Base-by-base conservation (phyloP, 1,140 invertebrate species). In the Anastrepha ludens region DNA sequence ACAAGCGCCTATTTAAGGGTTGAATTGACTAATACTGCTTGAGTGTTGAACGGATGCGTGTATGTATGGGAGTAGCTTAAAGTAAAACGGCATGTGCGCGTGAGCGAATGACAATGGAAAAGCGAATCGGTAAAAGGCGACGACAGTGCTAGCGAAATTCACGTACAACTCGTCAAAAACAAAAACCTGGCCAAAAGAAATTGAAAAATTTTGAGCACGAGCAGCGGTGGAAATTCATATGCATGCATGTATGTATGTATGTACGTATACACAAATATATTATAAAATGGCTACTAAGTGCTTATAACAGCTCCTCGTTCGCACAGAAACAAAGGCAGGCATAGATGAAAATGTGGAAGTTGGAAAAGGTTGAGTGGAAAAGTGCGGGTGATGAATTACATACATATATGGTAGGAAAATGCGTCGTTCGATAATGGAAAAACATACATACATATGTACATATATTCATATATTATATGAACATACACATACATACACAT, bases 11-110 rank as follows among this genome's bases (percentile, higher is more conserved):
- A 11, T 6, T 41, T 81, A 81, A 81, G 74, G 74, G 74, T 81
- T 81, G 74, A 81, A 81, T 29, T 81, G 20, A 81, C 74, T 81
- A 81, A 81, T 81, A 81, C 9, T 81, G 17, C 41, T 55, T 81
- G 44, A 3, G 47, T 55, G n/a, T 81, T 55, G 55, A 20, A n/a
- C 55, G 17, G 50, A 55, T 20, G 20, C 4, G 29, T 67, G 17
- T 67, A 67, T 67, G 29, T 67, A 29, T 67, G 8, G 17, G 64
- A 15, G 67, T 47, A 6, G 67, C 41, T 55, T 55, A 3, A 81
- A 81, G 74, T 58, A 47, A 47, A 41, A 55, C 74, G 74, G 50
- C 15, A 55, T 81, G 74, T 81, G 44, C 44, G 47, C 74, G 44
- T 81, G 17, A 55, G 74, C 74, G 47, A 81, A 81, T 81, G 47